These are phyloP conservation scores for Megaceryle torquata DNA, from an alignment of 2,113 vertebrate species.

Conservation along the genomic window DNA sequence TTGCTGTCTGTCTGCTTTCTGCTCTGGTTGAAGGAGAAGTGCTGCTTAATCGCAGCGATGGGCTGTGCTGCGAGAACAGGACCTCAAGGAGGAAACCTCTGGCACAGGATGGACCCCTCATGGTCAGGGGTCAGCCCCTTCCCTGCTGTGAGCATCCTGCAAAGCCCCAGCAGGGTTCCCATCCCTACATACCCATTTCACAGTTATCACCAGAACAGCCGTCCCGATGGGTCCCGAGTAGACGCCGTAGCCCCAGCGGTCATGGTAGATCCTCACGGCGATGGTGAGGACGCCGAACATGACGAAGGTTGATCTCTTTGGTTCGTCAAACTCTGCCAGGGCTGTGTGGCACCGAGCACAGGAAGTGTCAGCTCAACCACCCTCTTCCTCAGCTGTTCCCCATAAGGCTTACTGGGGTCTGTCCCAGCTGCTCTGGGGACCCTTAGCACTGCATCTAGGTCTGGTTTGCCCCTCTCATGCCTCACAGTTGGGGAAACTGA, in stretches of 20 bases:
- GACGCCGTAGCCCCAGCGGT: constrained; percentile 92
- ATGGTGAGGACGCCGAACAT: constrained; percentile 93
- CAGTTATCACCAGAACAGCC: constrained; percentile 86
- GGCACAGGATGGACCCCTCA: accelerated
- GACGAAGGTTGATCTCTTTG: constrained; percentile 85
- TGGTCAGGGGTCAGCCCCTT: background rate
- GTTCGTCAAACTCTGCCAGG: constrained; percentile 94
- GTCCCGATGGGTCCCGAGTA: constrained; percentile 94
- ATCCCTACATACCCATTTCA: constrained; percentile 86
- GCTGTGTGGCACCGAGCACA: constrained; percentile 65
- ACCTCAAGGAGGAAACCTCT: background rate
- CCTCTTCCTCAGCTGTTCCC: background rate
- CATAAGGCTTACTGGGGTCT: background rate
- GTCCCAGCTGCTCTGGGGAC: background rate
- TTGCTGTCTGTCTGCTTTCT: background rate
- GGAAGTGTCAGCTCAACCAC: background rate
- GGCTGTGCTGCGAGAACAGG: background rate
- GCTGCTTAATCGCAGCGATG: background rate
- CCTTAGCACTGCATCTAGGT: accelerated
- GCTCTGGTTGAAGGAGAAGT: background rate
- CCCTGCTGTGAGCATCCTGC: accelerated
- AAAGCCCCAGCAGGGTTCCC: accelerated
- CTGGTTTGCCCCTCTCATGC: background rate
- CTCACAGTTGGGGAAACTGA: background rate
- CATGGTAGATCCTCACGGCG: constrained; percentile 89